phyloP scores from a whole-genome alignment of 2,113 vertebrate genomes.

The Nannobrachium achirus region DNA sequence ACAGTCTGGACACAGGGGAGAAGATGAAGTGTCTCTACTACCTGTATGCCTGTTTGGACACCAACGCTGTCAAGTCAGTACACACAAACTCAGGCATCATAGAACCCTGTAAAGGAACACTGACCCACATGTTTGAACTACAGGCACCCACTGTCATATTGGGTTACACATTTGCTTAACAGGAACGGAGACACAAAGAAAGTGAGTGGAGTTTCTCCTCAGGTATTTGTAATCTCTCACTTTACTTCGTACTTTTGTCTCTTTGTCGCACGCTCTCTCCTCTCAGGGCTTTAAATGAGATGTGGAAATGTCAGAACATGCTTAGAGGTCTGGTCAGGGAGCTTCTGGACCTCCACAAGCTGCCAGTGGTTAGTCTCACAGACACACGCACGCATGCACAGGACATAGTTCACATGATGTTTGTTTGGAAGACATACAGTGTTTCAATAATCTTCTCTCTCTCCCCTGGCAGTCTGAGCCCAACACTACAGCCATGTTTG shows the following conservation, averaged over 20 bases:
- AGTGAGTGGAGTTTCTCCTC: background rate
- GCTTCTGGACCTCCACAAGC: constrained; percentile 95
- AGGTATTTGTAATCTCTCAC: background rate
- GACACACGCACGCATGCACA: background rate
- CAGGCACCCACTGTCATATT: background rate
- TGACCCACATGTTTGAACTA: background rate
- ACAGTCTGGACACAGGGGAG: constrained; percentile 97
- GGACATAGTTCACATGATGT: background rate
- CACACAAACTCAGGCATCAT: background rate
- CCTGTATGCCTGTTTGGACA: constrained; percentile 97
- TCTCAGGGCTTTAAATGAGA: constrained; percentile 94
- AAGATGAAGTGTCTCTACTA: constrained; percentile 99
- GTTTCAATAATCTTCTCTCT: constrained; percentile 3
- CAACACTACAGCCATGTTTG: constrained; percentile 95
- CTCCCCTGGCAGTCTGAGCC: constrained; percentile 86
- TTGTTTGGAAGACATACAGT: background rate
- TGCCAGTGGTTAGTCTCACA: constrained; percentile 84
- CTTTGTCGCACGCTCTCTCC: background rate
- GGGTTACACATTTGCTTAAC: background rate
- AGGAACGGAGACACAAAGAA: background rate
- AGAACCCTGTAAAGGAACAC: background rate
- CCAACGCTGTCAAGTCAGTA: constrained; percentile 98
- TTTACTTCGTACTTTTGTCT: background rate
- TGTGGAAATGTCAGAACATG: constrained; percentile 99
- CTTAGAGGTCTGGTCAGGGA: constrained; percentile 94